A percentile compares a stretch with the other conserved stretches of the same genome.
These are phyloP conservation scores for Brachyptera risi DNA, from an alignment of 2,888 invertebrate genomes.

Conservation along the genomic window DNA sequence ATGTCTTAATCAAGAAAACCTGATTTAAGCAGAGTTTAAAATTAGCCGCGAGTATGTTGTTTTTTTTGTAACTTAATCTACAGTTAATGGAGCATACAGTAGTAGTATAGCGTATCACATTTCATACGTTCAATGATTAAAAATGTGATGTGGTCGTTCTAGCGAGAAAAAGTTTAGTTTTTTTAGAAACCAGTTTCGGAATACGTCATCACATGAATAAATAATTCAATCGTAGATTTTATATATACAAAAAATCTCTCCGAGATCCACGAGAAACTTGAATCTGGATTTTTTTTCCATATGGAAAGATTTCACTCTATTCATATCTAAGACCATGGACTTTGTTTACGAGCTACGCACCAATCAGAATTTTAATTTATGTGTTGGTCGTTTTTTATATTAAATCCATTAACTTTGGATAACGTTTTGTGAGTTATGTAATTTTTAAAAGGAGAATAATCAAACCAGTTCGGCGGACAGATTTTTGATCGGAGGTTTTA, in stretches of 20 bases:
- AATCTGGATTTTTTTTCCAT: too few relatives aligned
- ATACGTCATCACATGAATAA: background rate
- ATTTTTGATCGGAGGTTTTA: too few relatives aligned
- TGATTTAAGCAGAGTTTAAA: background rate
- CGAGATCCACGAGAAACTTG: too few relatives aligned
- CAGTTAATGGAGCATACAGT: background rate
- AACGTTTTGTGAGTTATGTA: too few relatives aligned
- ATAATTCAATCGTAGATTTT: background rate
- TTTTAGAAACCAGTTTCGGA: background rate
- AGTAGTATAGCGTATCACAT: background rate
- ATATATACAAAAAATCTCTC: too few relatives aligned
- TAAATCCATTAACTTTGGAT: too few relatives aligned
- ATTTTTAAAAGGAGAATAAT: too few relatives aligned
- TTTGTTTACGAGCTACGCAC: background rate
- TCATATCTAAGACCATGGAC: too few relatives aligned
- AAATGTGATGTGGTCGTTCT: too few relatives aligned
- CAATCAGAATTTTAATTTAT: background rate
- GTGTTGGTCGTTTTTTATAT: too few relatives aligned
- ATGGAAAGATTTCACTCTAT: too few relatives aligned
- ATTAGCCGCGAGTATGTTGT: background rate
- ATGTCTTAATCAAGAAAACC: conserved; percentile 11
- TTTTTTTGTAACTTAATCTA: background rate
- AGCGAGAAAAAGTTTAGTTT: background rate
- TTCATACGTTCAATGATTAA: background rate
- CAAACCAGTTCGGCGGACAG: too few relatives aligned